These are phyloP conservation scores for Zaprionus kolodkinae DNA, from an alignment of 1,140 invertebrate species.

Conservation along the genomic window DNA sequence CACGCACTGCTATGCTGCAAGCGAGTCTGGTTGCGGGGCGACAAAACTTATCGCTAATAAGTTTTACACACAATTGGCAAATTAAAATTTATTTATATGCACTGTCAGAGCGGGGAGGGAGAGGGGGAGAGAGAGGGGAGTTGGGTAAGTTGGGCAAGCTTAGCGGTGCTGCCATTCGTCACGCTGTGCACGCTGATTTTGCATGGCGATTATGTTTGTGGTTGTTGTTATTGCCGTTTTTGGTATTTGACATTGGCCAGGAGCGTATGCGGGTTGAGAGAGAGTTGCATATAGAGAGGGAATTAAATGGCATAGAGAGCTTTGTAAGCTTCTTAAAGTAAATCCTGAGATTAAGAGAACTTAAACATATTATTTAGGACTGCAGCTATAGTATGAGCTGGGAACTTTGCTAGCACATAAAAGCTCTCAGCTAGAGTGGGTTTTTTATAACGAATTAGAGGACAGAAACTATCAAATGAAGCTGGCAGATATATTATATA, in stretches of 20 bases:
- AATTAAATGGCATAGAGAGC: too few relatives aligned
- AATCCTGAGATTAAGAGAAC: too few relatives aligned
- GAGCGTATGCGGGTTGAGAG: constrained; percentile 8
- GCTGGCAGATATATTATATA: too few relatives aligned
- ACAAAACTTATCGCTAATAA: constrained; percentile 80
- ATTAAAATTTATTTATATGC: constrained; percentile 79
- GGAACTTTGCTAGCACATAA: too few relatives aligned
- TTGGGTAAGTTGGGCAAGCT: not conserved
- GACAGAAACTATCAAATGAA: too few relatives aligned
- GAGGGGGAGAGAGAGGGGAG: not conserved
- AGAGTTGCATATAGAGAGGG: not conserved
- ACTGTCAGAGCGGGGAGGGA: not conserved
- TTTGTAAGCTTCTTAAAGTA: too few relatives aligned
- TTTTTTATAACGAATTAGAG: too few relatives aligned
- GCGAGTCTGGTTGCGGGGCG: constrained; percentile 11
- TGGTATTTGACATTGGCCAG: constrained; percentile 20
- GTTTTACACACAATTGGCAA: constrained; percentile 76
- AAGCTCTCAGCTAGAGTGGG: too few relatives aligned
- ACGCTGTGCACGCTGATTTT: constrained; percentile 44
- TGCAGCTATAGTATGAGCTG: too few relatives aligned
- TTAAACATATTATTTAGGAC: too few relatives aligned
- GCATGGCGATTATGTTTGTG: constrained; percentile 37
- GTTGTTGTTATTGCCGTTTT: constrained; percentile 29
- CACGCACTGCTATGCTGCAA: not conserved
- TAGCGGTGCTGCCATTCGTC: constrained; percentile 41